Conservation (phyloP, 2,888 invertebrate species). For the Chrysopilus asiliformis region DNA sequence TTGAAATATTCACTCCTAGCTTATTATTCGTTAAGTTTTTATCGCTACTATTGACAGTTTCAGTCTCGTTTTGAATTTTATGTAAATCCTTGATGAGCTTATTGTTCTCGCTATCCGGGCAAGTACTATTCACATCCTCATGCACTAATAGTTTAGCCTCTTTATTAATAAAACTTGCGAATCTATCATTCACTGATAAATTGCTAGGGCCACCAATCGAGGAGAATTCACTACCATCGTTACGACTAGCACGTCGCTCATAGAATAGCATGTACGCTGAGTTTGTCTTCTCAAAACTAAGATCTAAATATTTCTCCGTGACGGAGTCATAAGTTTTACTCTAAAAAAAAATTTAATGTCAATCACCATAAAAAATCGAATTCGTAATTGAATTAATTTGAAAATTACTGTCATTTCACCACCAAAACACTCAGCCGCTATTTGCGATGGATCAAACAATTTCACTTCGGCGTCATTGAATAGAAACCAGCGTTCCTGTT, state of each 20-base stretch:
- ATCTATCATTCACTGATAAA: neutral
- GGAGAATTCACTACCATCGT: constrained; percentile 19
- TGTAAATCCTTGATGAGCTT: neutral
- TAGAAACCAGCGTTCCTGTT: constrained; percentile 78
- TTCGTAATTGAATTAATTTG: neutral
- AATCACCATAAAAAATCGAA: neutral
- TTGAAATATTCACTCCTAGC: constrained; percentile 14
- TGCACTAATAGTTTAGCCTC: constrained; percentile 3
- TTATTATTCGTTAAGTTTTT: constrained; percentile 10
- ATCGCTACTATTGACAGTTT: constrained; percentile 12
- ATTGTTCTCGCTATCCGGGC: neutral
- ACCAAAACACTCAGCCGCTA: constrained; percentile 91
- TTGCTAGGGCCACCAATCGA: constrained; percentile 10
- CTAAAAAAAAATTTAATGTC: constrained; percentile 37
- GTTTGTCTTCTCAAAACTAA: constrained; percentile 94
- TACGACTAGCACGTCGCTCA: constrained; percentile 49
- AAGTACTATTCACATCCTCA: neutral
- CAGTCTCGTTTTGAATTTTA: constrained; percentile 15
- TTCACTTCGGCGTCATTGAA: constrained; percentile 92
- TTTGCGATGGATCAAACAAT: constrained; percentile 87
- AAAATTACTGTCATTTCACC: constrained; percentile 79
- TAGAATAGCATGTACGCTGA: constrained; percentile 97
- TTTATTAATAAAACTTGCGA: neutral
- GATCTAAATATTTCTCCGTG: constrained; percentile 94
- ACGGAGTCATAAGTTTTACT: constrained; percentile 95